Base-by-base conservation (phyloP, 2,888 invertebrate species). In the Spisula subtruncata region DNA sequence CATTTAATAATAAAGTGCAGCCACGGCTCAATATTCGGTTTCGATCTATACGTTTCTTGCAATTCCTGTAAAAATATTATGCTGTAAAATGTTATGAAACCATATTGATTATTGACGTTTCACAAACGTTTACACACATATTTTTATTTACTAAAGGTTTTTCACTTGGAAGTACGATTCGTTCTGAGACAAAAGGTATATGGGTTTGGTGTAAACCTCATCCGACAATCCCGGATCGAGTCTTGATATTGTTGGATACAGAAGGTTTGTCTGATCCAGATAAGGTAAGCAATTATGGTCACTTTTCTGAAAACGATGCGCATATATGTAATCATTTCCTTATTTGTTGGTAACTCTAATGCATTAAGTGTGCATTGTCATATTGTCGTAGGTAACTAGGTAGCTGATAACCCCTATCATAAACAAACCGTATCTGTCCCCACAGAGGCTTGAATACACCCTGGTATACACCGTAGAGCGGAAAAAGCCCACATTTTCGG, bases 121-220 rank as follows among this genome's bases (percentile, higher is more conserved):
- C 14, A 60, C 6, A 60, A n/a, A 60, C n/a, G 18, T 20, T 18
- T n/a, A 25, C 5, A 66, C 25, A 41, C 41, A 41, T 10, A 12
- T 6, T 66, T 66, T 66, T 12, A 10, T 66, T 66, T 66, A n/a
- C 5, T 12, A 10, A 25, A 48, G 84, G 84, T 46, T 85, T 85
- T 35, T 48, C 66, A 5, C 84, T 85, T 25, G 84, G 84, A 25
- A 35, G 48, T 25, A 75, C 84, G n/a, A 85, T 85, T n/a, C 48
- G 75, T 20, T 75, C 84, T n/a, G 51, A 85, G 48, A 85, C 84
- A 10, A 85, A 85, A 54, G 84, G 84, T 48, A 75, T 85, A 48
- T 85, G 84, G 84, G 66, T 48, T 25, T 85, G 84, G 84, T 85
- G 84, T 48, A 8, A 48, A 20, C 48, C 71, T 35, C 71, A 85